Base-by-base conservation (phyloP, 2,113 vertebrate species). In the Nothocercus nigrocapillus region DNA sequence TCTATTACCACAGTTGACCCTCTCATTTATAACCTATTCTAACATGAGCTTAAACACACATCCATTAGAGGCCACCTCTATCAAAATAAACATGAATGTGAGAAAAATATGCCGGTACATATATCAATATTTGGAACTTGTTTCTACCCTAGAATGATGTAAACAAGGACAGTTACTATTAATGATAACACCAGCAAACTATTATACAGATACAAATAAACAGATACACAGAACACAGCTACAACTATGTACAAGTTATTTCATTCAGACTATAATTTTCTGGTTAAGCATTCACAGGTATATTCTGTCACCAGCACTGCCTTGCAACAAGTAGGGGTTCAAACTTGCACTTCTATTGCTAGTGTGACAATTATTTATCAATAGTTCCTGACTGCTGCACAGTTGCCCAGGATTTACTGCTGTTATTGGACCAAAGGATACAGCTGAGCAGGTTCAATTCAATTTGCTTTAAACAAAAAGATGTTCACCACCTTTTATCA, bases 71-170 rank as follows among this genome's bases (percentile, higher is more conserved):
- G 5, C 3, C 9, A 85, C 4, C 9, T 18, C 32, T 9, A 67
- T 25, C 5, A 59, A 82, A 85, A 82, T 19, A 1, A 4, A 92
- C 58, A 76, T 0, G 63, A 27, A 68, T 18, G 13, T 64, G 11
- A 88, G 34, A 93, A 94, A 85, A 85, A 77, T 25, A 54, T 13
- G 66, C 22, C 8, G 42, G 54, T 82, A 72, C 12, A 27, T 44
- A 13, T 9, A 85, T 30, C 5, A 17, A 61, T 2, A 54, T 19
- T 24, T 34, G 77, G 22, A 85, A n/a, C 2, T 42, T 66, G 19
- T 63, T 91, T 94, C 5, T 9, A 74, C 14, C 5, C 30, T 30
- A 82, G 27, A 2, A 51, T 53, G 84, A 76, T 1, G 12, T 68
- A 85, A 69, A 61, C 4, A 51, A 69, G 44, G 38, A 89, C 93